Percentiles rank a stretch among this genome's conserved stretches.
phyloP scores from a whole-genome alignment of 2,888 invertebrate species.

The Oscheius sp. region DNA sequence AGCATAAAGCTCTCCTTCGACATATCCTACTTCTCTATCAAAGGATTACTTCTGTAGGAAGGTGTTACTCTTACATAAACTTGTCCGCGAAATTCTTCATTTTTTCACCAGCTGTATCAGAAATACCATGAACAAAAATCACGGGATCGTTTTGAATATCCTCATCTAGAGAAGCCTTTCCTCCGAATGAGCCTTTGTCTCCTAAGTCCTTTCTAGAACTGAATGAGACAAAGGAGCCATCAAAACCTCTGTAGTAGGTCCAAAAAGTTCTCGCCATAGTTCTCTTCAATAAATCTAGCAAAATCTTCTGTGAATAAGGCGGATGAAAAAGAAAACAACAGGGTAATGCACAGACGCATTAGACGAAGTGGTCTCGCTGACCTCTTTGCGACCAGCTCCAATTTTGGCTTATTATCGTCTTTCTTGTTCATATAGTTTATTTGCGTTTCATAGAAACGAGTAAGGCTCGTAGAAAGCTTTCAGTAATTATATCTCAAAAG shows the following conservation, averaged over 20 bases:
- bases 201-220: slow-evolving; percentile 41
- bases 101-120: slow-evolving; percentile 65
- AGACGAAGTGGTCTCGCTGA: not conserved
- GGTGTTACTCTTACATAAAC: slow-evolving; percentile 39
- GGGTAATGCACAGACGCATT: not conserved
- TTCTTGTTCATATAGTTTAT: not conserved
- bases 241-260: slow-evolving; percentile 41
- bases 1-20: slow-evolving; percentile 60
- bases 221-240: not conserved
- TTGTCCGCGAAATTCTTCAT: slow-evolving; percentile 53
- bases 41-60: slow-evolving; percentile 17
- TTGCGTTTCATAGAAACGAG: slow-evolving; percentile 25
- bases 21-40: slow-evolving; percentile 56
- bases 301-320: slow-evolving; percentile 42
- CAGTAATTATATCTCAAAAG: slow-evolving; percentile 6
- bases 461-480: not conserved
- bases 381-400: not conserved
- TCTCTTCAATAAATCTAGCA: slow-evolving; percentile 40
- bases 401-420: slow-evolving; percentile 3
- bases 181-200: slow-evolving; percentile 44
- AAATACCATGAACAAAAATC: slow-evolving; percentile 68
- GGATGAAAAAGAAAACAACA: not conserved
- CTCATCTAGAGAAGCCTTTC: slow-evolving; percentile 26
- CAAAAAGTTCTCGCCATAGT: slow-evolving; percentile 40
- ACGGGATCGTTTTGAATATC: slow-evolving; percentile 56